Conservation (phyloP, 2,113 vertebrate genomes). For the Empidonax alnorum region DNA sequence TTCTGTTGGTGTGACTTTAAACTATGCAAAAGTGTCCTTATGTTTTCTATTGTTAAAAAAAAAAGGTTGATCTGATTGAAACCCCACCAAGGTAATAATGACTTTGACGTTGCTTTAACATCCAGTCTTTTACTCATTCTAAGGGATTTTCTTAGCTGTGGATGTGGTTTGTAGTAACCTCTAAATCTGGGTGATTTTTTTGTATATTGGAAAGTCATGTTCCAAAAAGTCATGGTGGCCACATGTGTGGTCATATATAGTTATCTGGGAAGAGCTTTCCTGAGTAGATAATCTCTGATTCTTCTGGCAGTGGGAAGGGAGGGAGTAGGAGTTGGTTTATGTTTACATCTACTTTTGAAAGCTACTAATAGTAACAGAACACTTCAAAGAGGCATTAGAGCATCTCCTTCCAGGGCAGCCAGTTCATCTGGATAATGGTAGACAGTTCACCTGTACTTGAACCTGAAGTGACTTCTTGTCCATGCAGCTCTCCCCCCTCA, state of each 20-base stretch:
- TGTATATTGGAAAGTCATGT: neutral
- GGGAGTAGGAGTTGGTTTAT: neutral
- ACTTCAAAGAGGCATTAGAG: neutral
- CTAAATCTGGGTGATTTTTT: neutral
- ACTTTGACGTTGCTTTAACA: neutral
- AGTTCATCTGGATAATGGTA: neutral
- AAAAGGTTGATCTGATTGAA: neutral
- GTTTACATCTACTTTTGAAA: neutral
- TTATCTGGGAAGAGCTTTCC: neutral
- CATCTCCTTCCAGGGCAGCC: neutral
- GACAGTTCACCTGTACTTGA: neutral
- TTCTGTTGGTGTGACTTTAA: neutral
- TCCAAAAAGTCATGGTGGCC: neutral
- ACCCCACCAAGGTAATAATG: neutral
- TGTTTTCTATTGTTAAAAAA: neutral
- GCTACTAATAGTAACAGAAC: neutral
- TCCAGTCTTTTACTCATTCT: neutral
- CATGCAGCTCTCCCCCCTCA: neutral
- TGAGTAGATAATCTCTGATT: neutral
- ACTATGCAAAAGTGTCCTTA: neutral
- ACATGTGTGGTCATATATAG: neutral
- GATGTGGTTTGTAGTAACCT: neutral
- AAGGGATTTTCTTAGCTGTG: neutral
- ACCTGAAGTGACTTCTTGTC: neutral
- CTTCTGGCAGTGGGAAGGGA: neutral